Conservation (phyloP, 2,797 vertebrate genomes). For the Argentina silus region DNA sequence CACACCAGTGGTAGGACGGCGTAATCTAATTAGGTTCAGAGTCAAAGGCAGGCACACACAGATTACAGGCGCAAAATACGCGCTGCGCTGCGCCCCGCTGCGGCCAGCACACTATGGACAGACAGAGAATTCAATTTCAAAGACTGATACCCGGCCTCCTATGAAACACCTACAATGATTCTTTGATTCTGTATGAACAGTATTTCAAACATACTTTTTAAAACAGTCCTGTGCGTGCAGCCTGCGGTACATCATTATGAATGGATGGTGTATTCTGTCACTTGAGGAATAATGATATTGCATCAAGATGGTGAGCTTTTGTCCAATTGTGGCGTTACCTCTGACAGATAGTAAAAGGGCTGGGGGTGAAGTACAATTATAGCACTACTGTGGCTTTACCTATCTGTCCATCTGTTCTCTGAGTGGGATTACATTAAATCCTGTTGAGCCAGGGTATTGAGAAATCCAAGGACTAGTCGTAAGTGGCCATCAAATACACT, state of each 20-base stretch:
- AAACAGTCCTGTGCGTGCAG: too few relatives aligned
- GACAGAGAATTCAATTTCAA: not conserved
- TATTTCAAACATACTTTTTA: too few relatives aligned
- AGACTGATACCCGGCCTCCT: not conserved
- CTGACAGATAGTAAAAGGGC: slow-evolving; percentile 27
- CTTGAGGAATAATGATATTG: too few relatives aligned
- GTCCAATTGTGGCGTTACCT: not conserved
- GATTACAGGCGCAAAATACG: not conserved
- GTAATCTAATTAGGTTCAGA: slow-evolving; percentile 10
- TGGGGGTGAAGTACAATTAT: slow-evolving; percentile 32
- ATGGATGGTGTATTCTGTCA: too few relatives aligned
- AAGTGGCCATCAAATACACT: slow-evolving; percentile 46
- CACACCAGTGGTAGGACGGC: not conserved
- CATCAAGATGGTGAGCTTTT: too few relatives aligned
- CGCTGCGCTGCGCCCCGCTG: not conserved
- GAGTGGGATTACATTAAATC: slow-evolving; percentile 81
- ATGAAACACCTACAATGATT: not conserved
- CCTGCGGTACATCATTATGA: too few relatives aligned
- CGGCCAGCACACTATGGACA: not conserved
- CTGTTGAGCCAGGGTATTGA: slow-evolving; percentile 68
- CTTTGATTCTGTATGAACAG: not conserved
- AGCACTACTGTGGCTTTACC: slow-evolving; percentile 39
- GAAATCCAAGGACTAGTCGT: slow-evolving; percentile 29
- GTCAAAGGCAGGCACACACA: not conserved
- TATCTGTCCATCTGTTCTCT: slow-evolving; percentile 60